Evolutionary conservation across 2,113 vertebrate species (phyloP).

Genomic region (Plestiodon gilberti): DNA sequence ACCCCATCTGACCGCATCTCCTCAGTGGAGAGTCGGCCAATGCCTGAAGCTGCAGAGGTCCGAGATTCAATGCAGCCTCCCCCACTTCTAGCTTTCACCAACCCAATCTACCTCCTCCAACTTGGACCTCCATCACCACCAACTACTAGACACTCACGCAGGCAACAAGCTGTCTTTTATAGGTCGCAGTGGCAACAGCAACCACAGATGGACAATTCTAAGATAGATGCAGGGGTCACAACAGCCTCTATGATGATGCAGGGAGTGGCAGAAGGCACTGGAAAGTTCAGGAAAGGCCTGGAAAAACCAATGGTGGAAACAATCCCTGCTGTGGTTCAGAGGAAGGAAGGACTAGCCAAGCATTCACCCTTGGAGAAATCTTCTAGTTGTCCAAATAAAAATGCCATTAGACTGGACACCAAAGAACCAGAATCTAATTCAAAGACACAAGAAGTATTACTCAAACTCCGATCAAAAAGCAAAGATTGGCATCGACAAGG

Average conservation of each 20-base stretch:
- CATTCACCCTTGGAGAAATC: slow-evolving; percentile 77
- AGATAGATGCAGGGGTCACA: neutral
- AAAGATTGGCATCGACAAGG: slow-evolving; percentile 79
- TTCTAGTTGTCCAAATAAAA: slow-evolving; percentile 76
- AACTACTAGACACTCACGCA: slow-evolving; percentile 17
- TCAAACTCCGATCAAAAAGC: slow-evolving; percentile 56
- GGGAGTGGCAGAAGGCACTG: slow-evolving; percentile 19
- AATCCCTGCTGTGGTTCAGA: neutral
- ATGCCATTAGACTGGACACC: rapidly evolving
- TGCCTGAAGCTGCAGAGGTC: slow-evolving; percentile 8
- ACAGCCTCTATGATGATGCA: neutral
- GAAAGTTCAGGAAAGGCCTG: slow-evolving; percentile 16
- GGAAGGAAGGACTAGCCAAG: slow-evolving; percentile 22
- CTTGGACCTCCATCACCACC: slow-evolving; percentile 63
- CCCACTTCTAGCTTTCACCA: slow-evolving; percentile 73
- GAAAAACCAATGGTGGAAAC: slow-evolving; percentile 17
- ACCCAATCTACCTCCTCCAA: slow-evolving; percentile 66
- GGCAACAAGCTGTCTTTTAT: neutral
- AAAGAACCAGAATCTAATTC: neutral
- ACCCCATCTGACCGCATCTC: slow-evolving; percentile 52
- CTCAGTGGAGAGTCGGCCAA: slow-evolving; percentile 36
- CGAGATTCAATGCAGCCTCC: slow-evolving; percentile 34
- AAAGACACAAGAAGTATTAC: slow-evolving; percentile 26
- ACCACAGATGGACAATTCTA: neutral
- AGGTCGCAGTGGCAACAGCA: slow-evolving; percentile 22